A percentile compares a stretch with the other conserved stretches of the same genome.
These are phyloP conservation scores for Erebia palarica DNA, from an alignment of 2,888 invertebrate species.

Conservation along the genomic window DNA sequence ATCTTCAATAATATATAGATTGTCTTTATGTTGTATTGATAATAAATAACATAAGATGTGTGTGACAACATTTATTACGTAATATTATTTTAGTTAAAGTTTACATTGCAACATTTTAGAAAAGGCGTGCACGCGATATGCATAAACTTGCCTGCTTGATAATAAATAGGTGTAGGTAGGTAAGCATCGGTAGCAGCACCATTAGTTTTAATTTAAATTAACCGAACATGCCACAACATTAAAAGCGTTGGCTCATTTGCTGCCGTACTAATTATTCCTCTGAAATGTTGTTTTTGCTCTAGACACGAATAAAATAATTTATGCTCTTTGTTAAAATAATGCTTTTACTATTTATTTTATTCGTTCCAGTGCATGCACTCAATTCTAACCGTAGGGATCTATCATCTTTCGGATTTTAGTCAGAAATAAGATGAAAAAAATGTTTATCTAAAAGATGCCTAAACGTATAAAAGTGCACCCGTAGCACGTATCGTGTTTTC, in stretches of 20 bases:
- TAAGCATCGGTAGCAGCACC: background rate
- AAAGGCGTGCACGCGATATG: background rate
- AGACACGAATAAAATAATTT: slow-evolving; percentile 22
- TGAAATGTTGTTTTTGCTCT: slow-evolving; percentile 37
- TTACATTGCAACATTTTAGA: background rate
- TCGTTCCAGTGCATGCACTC: background rate
- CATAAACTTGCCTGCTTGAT: background rate
- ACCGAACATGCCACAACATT: slow-evolving; percentile 12
- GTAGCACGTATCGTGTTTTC: background rate
- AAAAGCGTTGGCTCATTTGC: slow-evolving; percentile 30
- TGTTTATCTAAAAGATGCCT: background rate
- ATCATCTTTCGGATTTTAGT: background rate
- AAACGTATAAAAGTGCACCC: background rate
- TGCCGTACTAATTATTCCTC: slow-evolving; percentile 34
- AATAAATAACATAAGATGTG: too few relatives aligned
- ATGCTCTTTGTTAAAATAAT: slow-evolving; percentile 33
- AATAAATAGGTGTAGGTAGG: background rate
- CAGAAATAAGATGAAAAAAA: background rate
- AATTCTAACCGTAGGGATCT: too few relatives aligned
- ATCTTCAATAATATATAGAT: too few relatives aligned
- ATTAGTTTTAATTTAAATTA: slow-evolving; percentile 21
- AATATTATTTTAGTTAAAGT: background rate
- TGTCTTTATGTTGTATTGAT: too few relatives aligned
- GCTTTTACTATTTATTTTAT: slow-evolving; percentile 22
- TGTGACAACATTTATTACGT: too few relatives aligned